Evolutionary conservation across 2,888 invertebrate genomes (phyloP).

Genomic region (Pasiphila rectangulata): DNA sequence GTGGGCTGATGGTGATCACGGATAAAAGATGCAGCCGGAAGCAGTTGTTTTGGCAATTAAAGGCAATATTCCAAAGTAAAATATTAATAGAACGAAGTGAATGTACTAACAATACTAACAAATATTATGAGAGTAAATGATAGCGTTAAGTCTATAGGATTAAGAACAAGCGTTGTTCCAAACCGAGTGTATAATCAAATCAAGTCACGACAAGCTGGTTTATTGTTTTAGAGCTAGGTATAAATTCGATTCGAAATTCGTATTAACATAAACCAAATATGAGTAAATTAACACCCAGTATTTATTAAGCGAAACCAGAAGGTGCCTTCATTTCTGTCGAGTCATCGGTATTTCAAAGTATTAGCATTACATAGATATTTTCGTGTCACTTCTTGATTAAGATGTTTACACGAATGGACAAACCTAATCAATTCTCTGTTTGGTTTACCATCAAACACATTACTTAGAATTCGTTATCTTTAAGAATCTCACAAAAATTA

Average conservation of each 20-base stretch:
- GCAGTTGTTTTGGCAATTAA: no score
- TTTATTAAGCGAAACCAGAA: not conserved
- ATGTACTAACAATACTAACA: conserved; percentile 6
- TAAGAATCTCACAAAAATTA: conserved; percentile 33
- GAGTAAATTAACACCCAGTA: not conserved
- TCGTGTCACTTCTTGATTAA: no score
- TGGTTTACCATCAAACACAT: not conserved
- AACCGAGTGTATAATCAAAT: conserved; percentile 8
- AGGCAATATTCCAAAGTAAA: no score
- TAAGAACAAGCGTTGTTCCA: conserved; percentile 6
- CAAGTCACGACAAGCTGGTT: conserved; percentile 10
- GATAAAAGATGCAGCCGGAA: no score
- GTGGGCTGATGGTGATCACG: no score
- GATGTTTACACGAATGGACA: no score
- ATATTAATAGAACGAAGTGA: conserved; percentile 9
- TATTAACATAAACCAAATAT: no score
- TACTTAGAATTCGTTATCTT: no score
- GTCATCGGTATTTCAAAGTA: no score
- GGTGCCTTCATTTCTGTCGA: no score
- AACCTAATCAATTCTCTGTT: no score
- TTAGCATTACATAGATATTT: no score
- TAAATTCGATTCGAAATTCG: conserved; percentile 1
- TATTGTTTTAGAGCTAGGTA: conserved; percentile 9
- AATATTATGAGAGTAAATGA: conserved; percentile 17
- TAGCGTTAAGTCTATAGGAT: conserved; percentile 8